Conservation (phyloP, 2,888 invertebrate genomes). For the Heliconius ismenius region DNA sequence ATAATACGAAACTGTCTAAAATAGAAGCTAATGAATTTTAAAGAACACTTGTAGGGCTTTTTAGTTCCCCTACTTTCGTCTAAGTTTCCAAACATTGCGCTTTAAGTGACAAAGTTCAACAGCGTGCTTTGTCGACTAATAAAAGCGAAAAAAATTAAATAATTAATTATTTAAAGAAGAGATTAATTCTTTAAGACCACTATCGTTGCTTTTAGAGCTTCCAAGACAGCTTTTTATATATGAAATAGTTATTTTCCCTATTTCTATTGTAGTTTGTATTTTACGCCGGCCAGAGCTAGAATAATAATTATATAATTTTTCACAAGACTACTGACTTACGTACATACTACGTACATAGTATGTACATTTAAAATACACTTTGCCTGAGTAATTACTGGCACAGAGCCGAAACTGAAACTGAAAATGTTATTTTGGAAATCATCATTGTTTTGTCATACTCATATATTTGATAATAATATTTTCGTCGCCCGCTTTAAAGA, state of each 20-base stretch:
- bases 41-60: too few relatives aligned
- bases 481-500: not conserved
- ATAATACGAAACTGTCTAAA: too few relatives aligned
- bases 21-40: not conserved
- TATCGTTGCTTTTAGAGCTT: too few relatives aligned
- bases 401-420: constrained; percentile 33
- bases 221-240: too few relatives aligned
- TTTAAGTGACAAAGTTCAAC: too few relatives aligned
- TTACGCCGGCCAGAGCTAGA: not conserved
- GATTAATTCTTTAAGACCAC: too few relatives aligned
- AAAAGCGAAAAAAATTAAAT: too few relatives aligned
- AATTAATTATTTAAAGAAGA: too few relatives aligned
- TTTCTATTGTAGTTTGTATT: not conserved
- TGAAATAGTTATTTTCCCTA: too few relatives aligned
- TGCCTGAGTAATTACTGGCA: constrained; percentile 34
- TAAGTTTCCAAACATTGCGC: too few relatives aligned
- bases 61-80: too few relatives aligned
- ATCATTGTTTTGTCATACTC: constrained; percentile 30
- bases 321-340: not conserved
- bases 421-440: constrained; percentile 35
- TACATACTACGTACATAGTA: not conserved
- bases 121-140: too few relatives aligned
- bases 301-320: not conserved
- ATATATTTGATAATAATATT: constrained; percentile 15
- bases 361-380: constrained; percentile 8